Conservation (phyloP, 2,797 vertebrate species). For the Taenioides sp. region DNA sequence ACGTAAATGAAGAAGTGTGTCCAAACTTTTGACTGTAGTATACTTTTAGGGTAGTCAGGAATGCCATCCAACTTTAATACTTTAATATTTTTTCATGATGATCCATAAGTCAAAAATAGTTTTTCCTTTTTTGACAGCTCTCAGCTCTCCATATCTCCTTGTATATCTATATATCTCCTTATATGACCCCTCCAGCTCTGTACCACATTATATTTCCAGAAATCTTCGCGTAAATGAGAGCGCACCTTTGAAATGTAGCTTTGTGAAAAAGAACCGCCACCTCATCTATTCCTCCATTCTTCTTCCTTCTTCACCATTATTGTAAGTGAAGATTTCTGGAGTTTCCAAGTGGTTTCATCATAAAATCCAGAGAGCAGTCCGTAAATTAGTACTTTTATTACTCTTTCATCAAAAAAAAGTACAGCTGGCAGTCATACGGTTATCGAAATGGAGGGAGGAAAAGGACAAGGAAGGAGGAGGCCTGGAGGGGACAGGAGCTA, state of each 20-base stretch:
- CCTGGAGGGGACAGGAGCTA: conserved; percentile 30
- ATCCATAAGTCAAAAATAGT: no score
- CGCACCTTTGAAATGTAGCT: conserved; percentile 34
- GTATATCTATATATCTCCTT: conserved; percentile 7
- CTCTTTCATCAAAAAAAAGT: conserved; percentile 60
- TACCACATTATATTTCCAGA: conserved; percentile 18
- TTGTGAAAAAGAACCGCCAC: conserved; percentile 23
- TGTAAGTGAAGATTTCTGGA: conserved; percentile 48
- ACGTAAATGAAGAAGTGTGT: no score
- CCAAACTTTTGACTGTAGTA: no score
- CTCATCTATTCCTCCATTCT: conserved; percentile 47
- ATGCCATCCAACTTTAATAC: no score
- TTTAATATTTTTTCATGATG: no score
- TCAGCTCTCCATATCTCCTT: no score
- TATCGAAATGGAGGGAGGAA: conserved; percentile 34
- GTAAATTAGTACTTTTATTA: conserved; percentile 64
- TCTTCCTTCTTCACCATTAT: conserved; percentile 14
- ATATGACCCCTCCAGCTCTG: conserved; percentile 15
- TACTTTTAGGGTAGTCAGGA: no score
- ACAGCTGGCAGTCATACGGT: conserved; percentile 51
- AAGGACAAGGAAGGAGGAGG: conserved; percentile 27
- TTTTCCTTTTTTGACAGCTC: no score
- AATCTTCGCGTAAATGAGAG: conserved; percentile 29
- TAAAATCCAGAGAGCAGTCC: conserved; percentile 51
- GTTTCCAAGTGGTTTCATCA: conserved; percentile 71